These are phyloP conservation scores for Adineta ricciae DNA, from an alignment of 2,888 invertebrate species.

Conservation along the genomic window DNA sequence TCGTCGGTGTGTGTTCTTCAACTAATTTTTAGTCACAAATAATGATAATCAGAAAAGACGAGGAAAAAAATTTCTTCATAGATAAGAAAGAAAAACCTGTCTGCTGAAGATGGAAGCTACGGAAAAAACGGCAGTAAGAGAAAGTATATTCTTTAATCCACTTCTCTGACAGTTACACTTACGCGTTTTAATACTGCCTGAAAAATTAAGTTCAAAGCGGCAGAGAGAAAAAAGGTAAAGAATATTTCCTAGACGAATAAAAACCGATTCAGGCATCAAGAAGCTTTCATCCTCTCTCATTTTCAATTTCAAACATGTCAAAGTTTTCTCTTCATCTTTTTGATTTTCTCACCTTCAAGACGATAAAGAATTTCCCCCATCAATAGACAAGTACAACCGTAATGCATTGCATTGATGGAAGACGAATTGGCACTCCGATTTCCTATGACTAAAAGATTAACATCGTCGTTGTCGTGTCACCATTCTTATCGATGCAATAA, in stretches of 20 bases:
- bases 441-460: background rate
- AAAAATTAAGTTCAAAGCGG: background rate
- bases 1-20: background rate
- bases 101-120: background rate
- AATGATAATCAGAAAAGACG: background rate
- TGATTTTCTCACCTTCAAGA: background rate
- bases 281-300: background rate
- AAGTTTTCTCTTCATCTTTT: background rate
- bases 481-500: background rate
- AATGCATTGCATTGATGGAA: background rate
- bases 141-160: background rate
- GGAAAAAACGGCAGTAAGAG: background rate
- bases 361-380: background rate
- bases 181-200: background rate
- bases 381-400: background rate
- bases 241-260: background rate
- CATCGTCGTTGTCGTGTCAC: background rate
- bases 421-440: background rate
- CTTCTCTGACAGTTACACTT: background rate
- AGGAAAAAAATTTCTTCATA: background rate
- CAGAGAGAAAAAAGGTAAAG: background rate
- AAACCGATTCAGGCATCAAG: background rate
- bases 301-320: background rate
- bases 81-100: background rate
- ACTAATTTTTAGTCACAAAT: background rate